Percentiles rank a stretch among this genome's conserved stretches.
Evolutionary conservation across 2,113 vertebrate species (phyloP).

Genomic region (Colius striatus): DNA sequence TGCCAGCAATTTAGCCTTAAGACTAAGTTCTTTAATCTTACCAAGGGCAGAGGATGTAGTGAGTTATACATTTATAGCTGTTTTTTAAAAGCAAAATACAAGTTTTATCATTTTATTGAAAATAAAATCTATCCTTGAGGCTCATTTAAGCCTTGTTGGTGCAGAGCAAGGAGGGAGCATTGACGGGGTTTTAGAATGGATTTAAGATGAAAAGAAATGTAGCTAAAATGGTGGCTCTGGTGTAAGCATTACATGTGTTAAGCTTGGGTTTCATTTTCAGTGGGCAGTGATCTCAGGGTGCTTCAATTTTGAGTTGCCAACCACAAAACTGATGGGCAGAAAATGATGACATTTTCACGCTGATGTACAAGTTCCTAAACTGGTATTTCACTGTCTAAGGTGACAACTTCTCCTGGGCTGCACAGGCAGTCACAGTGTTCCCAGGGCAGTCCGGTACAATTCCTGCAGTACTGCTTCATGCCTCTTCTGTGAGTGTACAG

Average conservation of each 20-base stretch:
- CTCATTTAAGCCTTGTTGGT: neutral
- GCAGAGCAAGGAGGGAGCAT: neutral
- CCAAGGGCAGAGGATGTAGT: neutral
- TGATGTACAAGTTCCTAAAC: neutral
- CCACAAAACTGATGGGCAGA: neutral
- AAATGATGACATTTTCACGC: neutral
- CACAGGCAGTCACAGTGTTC: neutral
- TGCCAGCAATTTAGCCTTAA: neutral
- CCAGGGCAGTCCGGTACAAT: fast-evolving
- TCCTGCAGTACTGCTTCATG: neutral
- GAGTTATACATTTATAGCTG: neutral
- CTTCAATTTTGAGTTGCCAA: neutral
- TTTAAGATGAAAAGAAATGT: neutral
- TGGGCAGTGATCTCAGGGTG: neutral
- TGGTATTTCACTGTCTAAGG: neutral
- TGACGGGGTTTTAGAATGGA: neutral
- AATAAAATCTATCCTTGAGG: neutral
- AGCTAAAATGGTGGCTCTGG: neutral
- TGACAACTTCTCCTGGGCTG: neutral
- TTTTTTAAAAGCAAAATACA: neutral
- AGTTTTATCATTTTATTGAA: neutral
- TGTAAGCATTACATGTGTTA: neutral
- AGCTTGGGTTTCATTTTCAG: neutral
- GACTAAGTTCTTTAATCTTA: neutral
- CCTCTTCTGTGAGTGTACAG: fast-evolving